Base-by-base conservation (phyloP, 2,888 invertebrate genomes). In the Sturmia bella region DNA sequence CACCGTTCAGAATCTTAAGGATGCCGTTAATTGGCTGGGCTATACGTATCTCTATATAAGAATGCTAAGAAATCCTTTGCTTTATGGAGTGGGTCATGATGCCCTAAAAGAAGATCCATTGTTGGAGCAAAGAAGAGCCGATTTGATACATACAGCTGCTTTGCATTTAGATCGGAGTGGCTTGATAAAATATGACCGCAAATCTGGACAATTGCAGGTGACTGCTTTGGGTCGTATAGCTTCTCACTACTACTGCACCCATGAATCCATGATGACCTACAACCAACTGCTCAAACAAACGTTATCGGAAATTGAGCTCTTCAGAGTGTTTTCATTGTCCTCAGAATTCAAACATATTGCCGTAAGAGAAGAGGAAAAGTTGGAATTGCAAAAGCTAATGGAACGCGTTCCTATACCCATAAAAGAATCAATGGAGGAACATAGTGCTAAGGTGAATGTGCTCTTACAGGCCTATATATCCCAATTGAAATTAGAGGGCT, bases 341-440 rank as follows among this genome's bases (percentile, higher is more conserved):
- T 95, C 96, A 0, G 99, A 99, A 91, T 99, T 99, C 92, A 95
- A 94, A 85, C 95, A 98, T 88, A 96, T 99, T 52, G 95, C 96
- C 0, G 98, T 99, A 0, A 91, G 98, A 0, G 98, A 97, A 89
- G 99, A 99, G 89, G 99, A 99, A 91, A 99, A 99, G 87, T 89
- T 99, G 78, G 99, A 99, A 91, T 91, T 99, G 84, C 96, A 98
- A 86, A 99, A 99, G 90, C 92, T 99, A 4, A 92, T 93, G 92
- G 95, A 95, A 86, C 93, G 98, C 87, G 99, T 99, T 0, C 99
- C 99, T 0, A 99, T 99, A 79, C 99, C 99, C 0, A 99, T 99
- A 85, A 99, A 99, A 89, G 99, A 99, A 91, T 96, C 96, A 83
- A 98, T 99, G 84, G 99, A 99, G 88, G 99, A 99, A 89, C 96